Percentiles rank a stretch among this genome's conserved stretches.
phyloP scores from a whole-genome alignment of 1,140 invertebrate genomes.

The Orchesella cincta region DNA sequence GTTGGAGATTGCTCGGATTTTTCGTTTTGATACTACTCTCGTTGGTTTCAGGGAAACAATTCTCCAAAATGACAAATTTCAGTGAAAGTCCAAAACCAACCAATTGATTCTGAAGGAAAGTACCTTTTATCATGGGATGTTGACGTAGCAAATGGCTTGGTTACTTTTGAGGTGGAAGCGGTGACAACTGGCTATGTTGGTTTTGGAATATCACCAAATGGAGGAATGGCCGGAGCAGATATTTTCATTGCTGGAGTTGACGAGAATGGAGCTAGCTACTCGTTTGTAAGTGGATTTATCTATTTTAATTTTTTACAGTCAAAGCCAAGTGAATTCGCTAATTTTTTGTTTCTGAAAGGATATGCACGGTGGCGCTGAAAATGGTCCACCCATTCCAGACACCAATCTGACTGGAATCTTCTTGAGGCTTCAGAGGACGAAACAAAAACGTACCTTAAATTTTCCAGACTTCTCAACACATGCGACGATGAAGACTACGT shows the following conservation, averaged over 20 bases:
- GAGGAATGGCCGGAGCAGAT: neutral
- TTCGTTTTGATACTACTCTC: no score
- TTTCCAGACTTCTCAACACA: constrained; percentile 23
- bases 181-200: neutral
- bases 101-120: neutral
- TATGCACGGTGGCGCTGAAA: constrained; percentile 14
- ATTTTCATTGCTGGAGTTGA: neutral
- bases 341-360: constrained; percentile 31
- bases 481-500: neutral
- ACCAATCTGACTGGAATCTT: neutral
- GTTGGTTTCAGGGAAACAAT: no score
- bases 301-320: no score
- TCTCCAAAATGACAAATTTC: no score
- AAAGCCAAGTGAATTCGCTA: no score
- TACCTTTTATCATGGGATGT: neutral
- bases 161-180: neutral
- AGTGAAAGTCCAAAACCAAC: no score
- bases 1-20: no score
- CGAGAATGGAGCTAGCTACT: neutral
- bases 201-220: neutral
- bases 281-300: neutral
- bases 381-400: constrained; percentile 10
- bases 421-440: constrained; percentile 20
- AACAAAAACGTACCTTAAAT: constrained; percentile 19
- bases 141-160: neutral